Evolutionary conservation across 2,888 invertebrate genomes (phyloP), one percentile per base, ranked within the genome.

Genomic region (Drosophila mimica): DNA sequence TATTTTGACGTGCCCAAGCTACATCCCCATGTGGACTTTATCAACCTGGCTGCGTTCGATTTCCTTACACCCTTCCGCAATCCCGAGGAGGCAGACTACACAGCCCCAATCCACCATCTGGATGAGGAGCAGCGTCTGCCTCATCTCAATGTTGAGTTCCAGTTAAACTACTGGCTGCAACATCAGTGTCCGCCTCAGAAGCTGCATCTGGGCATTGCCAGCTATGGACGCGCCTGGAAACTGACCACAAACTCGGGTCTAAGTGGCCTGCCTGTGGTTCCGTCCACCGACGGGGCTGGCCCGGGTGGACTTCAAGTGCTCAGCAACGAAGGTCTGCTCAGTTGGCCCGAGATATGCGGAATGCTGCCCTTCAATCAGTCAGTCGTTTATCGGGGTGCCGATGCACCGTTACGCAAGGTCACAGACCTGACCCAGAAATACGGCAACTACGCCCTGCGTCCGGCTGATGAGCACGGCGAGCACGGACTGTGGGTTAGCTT

Each of bases 401-500:
- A 94, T 79, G 94, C 95, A 1, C 95, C 96, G 67, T 92, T 97
- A 7, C 95, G 96, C 81, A 96, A 96, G 91, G 96, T 96, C 67
- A 95, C 95, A 25, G 97, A 97, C 91, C 96, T 96, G n/a, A 95
- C 96, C 79, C 96, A 96, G 85, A 95, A 96, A 82, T 96, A 96
- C 77, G 97, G 97, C 48, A 95, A 96, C 20, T 97, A 97, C 91
- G 97, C 96, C 0, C 96, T 95, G 93, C 95, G 96, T 61, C 93
- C 96, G 0, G 96, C 96, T 53, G 94, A 95, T 64, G 95, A 95
- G 30, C 94, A 94, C 58, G 95, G 95, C 0, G 94, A 95, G 5
- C 94, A 95, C 13, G 97, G 97, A 1, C 92, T 97, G 11, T 97
- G 97, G 97, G 96, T 97, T 11, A 95, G 96, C 74, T 97, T 95